Base-by-base conservation (phyloP, 1,140 invertebrate species). In the Trachymyrmex cornetzi region DNA sequence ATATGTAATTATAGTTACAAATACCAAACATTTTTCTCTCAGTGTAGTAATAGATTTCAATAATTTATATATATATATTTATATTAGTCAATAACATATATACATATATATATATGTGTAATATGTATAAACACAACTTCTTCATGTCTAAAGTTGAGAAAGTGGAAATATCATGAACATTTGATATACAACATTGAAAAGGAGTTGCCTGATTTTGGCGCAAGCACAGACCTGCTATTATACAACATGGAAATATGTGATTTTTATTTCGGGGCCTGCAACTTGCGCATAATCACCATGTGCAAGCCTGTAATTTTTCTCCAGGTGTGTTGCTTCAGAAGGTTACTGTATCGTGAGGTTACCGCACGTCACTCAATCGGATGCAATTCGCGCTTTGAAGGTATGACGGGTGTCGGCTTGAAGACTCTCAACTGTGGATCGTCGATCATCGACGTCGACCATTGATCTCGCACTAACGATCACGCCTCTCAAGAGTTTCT, bases 381-480 rank as follows among this genome's bases (percentile, higher is more conserved):
- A 6, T 19, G 67, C 22, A 53, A 59, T 82, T 74, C 55, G 74
- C 59, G 69, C 69, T 74, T 84, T 84, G 69, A 84, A 75, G 67
- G 48, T 24, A 24, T 3, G 66, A 30, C 34, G 69, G 72, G 55
- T 75, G 80, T 61, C 80, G 67, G 53, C 55, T 61, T 53, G 53
- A 59, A 61, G 71, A 61, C 67, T 75, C 55, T 84, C 80, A 84
- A 84, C 64, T 57, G 80, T 19, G 55, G 55, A 84, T 84, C 48
- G 55, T 84, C 55, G 80, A 75, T 75, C 55, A 84, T 63, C 69
- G 55, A 61, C 55, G 30, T 19, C 80, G 80, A 82, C 24, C 80
- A 74, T 74, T 82, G 80, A 84, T 84, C 80, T 84, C 55, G 16
- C 55, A 24, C 24, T 82, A 82, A 82, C 80, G 66, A 82, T 82